Percentiles rank a stretch among this genome's conserved stretches.
These are phyloP conservation scores for Idaea dimidiata DNA, from an alignment of 2,888 invertebrate genomes.

Conservation along the genomic window DNA sequence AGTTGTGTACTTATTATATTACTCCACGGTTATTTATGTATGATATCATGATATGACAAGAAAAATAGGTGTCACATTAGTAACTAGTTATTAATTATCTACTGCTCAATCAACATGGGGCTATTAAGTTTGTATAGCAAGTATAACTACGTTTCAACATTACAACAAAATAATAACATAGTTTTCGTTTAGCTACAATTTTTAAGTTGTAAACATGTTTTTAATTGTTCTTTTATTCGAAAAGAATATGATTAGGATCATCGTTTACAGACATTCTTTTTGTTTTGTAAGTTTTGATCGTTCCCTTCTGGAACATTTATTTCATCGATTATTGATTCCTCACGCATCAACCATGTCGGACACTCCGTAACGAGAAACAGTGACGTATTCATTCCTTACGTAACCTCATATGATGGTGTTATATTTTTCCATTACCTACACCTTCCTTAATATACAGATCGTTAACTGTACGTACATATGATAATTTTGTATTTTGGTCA, in stretches of 20 bases:
- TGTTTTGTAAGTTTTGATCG: background rate
- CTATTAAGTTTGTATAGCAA: background rate
- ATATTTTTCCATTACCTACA: background rate
- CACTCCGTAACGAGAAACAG: background rate
- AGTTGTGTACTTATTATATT: conserved; percentile 20
- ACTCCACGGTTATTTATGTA: conserved; percentile 25
- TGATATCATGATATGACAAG: background rate
- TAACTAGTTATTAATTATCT: background rate
- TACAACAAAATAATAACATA: background rate
- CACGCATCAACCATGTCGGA: background rate
- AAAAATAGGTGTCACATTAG: background rate
- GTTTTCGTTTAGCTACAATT: background rate
- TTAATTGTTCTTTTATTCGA: too few relatives aligned
- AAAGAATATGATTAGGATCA: background rate
- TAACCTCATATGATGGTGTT: background rate
- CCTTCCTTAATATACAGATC: background rate
- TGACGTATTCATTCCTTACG: background rate
- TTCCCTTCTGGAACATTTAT: background rate
- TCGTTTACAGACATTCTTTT: background rate
- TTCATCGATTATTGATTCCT: background rate
- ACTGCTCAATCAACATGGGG: background rate
- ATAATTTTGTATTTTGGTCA: background rate
- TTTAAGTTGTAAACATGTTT: too few relatives aligned
- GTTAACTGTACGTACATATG: background rate
- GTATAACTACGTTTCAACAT: background rate